Evolutionary conservation across 2,888 invertebrate species (phyloP).

Genomic region (Ligdia adustata): DNA sequence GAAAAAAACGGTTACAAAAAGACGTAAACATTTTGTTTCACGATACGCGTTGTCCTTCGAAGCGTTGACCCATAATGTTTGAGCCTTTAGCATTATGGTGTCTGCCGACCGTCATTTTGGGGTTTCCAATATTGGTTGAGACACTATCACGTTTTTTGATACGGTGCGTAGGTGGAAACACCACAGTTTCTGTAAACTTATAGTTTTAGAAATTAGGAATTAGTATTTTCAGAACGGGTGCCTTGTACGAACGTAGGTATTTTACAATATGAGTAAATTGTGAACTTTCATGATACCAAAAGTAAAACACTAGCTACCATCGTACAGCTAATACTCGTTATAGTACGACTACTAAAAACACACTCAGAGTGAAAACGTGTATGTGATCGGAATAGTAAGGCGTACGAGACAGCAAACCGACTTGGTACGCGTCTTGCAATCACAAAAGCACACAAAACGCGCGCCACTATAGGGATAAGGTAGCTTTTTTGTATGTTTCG

Average conservation of each 20-base stretch:
- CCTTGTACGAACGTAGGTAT: too few relatives aligned
- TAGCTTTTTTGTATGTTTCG: slow-evolving; percentile 43
- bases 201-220: too few relatives aligned
- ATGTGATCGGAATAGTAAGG: slow-evolving; percentile 11
- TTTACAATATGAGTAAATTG: too few relatives aligned
- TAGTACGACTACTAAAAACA: slow-evolving; percentile 8
- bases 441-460: slow-evolving; percentile 30
- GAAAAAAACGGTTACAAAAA: slow-evolving; percentile 8
- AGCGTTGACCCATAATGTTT: slow-evolving; percentile 27
- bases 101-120: slow-evolving; percentile 21
- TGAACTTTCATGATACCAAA: too few relatives aligned
- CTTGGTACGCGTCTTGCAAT: slow-evolving; percentile 19
- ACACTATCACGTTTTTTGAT: slow-evolving; percentile 15
- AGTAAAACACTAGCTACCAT: too few relatives aligned
- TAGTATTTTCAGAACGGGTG: too few relatives aligned
- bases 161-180: slow-evolving; percentile 12
- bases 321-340: too few relatives aligned
- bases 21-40: slow-evolving; percentile 23
- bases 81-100: slow-evolving; percentile 26
- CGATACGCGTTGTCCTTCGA: slow-evolving; percentile 17
- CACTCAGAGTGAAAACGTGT: slow-evolving; percentile 4
- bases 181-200: too few relatives aligned
- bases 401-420: slow-evolving; percentile 5
- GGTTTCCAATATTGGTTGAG: slow-evolving; percentile 22
- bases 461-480: slow-evolving; percentile 37